Evolutionary conservation across 2,888 invertebrate genomes (phyloP), one percentile per base, ranked within the genome.

Genomic region (Enchytraeus crypticus): DNA sequence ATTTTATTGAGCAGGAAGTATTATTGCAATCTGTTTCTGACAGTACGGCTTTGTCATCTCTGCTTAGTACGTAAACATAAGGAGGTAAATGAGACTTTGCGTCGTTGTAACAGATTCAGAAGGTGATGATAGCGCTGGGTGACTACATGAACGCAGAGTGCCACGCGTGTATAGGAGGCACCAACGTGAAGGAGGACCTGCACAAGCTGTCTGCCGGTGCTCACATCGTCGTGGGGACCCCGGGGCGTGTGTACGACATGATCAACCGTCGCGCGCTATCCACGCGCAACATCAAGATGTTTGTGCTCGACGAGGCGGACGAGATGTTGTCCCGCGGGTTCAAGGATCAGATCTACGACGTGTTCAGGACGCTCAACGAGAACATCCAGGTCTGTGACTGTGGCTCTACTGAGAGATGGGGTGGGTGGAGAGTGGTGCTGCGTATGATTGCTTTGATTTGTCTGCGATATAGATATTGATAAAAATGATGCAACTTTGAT

Each of bases 291-390:
- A 69, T 70, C 59, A 66, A 64, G 62, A 65, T 68, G 62, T 69
- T 70, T 33, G 64, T 70, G 32, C 66, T 70, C 21, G 70, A 70
- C 38, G 70, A 70, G 49, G 70, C 70, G 47, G 70, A 99, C 82
- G 98, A 99, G 83, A 99, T 99, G 98, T 87, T 99, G 81, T 96
- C 95, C 54, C 87, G 97, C 79, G 91, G 95, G 78, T 99, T 99
- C 82, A 98, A 98, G 81, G 98, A 98, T 82, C 98, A 99, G 56
- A 69, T 69, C 64, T 67, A 69, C 38, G 66, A 69, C 56, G 69
- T 69, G 29, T 69, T 69, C 63, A 60, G 62, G 53, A 64, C 61
- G 21, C 62, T 69, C 33, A 64, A 59, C 38, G 64, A 66, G 26
- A 63, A 62, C 51, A 66, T 66, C 53, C 69, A 69, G 65, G 69